Evolutionary conservation across 2,797 vertebrate genomes (phyloP), one percentile per base, ranked within the genome.

Genomic region (Ficedula albicollis): DNA sequence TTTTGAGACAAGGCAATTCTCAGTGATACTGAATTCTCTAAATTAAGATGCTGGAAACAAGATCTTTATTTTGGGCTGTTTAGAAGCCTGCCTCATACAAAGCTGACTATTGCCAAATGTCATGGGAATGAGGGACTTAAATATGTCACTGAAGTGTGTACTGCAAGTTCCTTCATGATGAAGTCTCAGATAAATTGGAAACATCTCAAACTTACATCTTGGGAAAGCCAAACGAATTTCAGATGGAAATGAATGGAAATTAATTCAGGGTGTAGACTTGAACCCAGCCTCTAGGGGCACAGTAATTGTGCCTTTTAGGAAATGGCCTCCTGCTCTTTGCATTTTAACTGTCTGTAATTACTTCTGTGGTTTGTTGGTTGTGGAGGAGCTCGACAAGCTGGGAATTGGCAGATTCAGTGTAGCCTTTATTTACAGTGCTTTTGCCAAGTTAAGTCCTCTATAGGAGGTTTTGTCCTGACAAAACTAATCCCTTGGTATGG

Each of bases 261-360:
- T 19, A 79, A 89, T 95, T 90, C 87, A 70, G 81, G 81, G 63
- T 75, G 54, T 64, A 87, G 41, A 73, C 22, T 89, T 92, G 87
- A 85, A 90, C 79, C 90, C 84, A 93, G 58, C 60, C 95, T 90
- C 88, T 72, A 80, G 86, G 78, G 90, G 94, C 44, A 70, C 32
- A 63, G 58, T 88, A 93, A 94, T 90, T 92, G 60, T 87, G 70
- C 32, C 68, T 95, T 95, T 87, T 92, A 95, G 78, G 85, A 87
- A 90, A 85, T 3, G 36, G 75, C 77, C 81, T 94, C 56, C 68
- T 48, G 64, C 64, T 94, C 92, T 77, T 87, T 90, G 90, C 81
- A 77, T 93, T 96, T 95, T 94, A 94, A 84, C 84, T 87, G 39
- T 77, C 77, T 85, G 54, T 94, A 94, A 96, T 96, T 93, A 85